Conservation (phyloP, 2,797 vertebrate species). For the Cyprinella venusta region DNA sequence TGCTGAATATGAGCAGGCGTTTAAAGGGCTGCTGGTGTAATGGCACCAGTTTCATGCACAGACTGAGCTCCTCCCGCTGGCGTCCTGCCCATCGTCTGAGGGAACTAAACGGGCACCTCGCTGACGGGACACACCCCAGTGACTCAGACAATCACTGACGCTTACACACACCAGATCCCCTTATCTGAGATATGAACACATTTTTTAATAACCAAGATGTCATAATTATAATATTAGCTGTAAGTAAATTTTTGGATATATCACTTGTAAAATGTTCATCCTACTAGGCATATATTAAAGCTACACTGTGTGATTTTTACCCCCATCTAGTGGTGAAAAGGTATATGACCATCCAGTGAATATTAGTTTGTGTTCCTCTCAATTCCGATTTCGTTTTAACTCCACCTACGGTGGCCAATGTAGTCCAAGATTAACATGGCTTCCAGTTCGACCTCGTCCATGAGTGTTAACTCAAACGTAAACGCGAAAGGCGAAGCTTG, state of each 20-base stretch:
- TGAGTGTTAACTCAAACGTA: too few relatives aligned
- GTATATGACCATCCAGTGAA: too few relatives aligned
- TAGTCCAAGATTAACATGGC: too few relatives aligned
- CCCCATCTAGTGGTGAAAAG: too few relatives aligned
- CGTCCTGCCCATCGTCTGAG: slow-evolving; percentile 47
- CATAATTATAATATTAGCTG: not conserved
- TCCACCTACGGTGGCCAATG: too few relatives aligned
- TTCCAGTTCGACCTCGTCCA: too few relatives aligned
- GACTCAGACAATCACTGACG: not conserved
- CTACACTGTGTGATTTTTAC: too few relatives aligned
- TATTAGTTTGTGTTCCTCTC: too few relatives aligned
- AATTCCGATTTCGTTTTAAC: too few relatives aligned
- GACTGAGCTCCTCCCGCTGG: slow-evolving; percentile 40
- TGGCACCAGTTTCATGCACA: slow-evolving; percentile 41
- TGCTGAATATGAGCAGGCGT: slow-evolving; percentile 55
- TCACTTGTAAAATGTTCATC: not conserved
- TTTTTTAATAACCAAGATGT: not conserved
- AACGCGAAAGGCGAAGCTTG: too few relatives aligned
- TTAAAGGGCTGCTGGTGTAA: slow-evolving; percentile 44
- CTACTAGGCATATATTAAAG: too few relatives aligned
- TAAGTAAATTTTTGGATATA: not conserved
- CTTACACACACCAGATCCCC: slow-evolving; percentile 5
- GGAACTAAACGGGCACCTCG: slow-evolving; percentile 57
- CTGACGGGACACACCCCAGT: slow-evolving; percentile 14
- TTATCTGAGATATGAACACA: not conserved